A percentile compares a stretch with the other conserved stretches of the same genome.
phyloP scores from a whole-genome alignment of 2,797 vertebrate species.

The Danio aesculapii region DNA sequence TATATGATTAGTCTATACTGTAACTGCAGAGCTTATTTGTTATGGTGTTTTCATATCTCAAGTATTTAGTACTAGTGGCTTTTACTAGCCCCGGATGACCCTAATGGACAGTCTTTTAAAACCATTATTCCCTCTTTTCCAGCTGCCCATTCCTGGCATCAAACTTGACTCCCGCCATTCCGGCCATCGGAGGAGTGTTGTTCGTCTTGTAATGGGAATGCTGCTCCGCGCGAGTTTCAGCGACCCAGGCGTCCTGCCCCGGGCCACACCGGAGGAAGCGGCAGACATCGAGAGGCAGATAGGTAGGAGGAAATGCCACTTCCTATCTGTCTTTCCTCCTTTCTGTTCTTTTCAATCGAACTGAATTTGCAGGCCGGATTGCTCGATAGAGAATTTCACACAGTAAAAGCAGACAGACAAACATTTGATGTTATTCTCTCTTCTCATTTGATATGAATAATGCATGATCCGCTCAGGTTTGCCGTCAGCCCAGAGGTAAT shows the following conservation, averaged over 20 bases:
- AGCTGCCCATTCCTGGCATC: slow-evolving; percentile 92
- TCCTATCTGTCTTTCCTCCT: slow-evolving; percentile 53
- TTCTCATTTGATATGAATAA: slow-evolving; percentile 49
- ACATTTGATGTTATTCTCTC: slow-evolving; percentile 45
- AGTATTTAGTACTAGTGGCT: not conserved
- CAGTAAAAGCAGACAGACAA: slow-evolving; percentile 18
- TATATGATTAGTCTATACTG: not conserved
- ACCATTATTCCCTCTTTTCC: slow-evolving; percentile 42
- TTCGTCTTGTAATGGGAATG: slow-evolving; percentile 93
- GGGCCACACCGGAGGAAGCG: slow-evolving; percentile 91
- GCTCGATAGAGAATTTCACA: slow-evolving; percentile 10
- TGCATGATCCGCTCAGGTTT: slow-evolving; percentile 42
- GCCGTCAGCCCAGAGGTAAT: slow-evolving; percentile 39
- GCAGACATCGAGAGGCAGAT: slow-evolving; percentile 93
- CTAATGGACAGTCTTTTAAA: slow-evolving; percentile 1
- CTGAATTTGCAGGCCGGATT: slow-evolving; percentile 1
- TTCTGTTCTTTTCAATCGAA: slow-evolving; percentile 6
- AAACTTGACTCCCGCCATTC: slow-evolving; percentile 90
- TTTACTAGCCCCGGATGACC: not conserved
- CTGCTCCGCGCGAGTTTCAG: slow-evolving; percentile 93
- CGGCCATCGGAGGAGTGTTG: slow-evolving; percentile 87
- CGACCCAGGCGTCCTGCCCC: slow-evolving; percentile 91
- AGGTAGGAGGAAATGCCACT: slow-evolving; percentile 76
- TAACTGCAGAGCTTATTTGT: not conserved
- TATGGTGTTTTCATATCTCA: not conserved